Conservation (phyloP, 2,888 invertebrate species). For the Cataglyphis altisquamis region DNA sequence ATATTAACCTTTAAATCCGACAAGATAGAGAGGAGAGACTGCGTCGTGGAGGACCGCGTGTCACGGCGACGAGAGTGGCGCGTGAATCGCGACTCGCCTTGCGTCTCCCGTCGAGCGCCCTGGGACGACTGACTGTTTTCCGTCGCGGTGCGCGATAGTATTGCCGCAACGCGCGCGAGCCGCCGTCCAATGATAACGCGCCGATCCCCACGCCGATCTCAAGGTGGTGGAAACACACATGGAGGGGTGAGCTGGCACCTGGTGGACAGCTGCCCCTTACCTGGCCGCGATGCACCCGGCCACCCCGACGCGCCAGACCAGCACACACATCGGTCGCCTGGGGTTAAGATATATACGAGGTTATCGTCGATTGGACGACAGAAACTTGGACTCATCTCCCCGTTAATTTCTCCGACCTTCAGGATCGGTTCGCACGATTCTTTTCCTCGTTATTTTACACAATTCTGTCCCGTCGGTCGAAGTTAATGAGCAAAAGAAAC, state of each 20-base stretch:
- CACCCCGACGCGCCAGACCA: slow-evolving; percentile 72
- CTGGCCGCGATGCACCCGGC: slow-evolving; percentile 81
- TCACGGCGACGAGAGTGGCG: slow-evolving; percentile 59
- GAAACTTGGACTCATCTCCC: slow-evolving; percentile 11
- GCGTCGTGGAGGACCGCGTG: slow-evolving; percentile 65
- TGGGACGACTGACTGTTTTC: slow-evolving; percentile 83
- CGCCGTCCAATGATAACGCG: slow-evolving; percentile 79
- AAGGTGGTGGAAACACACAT: slow-evolving; percentile 47
- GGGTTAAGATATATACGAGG: slow-evolving; percentile 69
- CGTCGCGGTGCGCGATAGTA: slow-evolving; percentile 78
- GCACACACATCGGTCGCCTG: slow-evolving; percentile 56
- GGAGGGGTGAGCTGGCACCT: slow-evolving; percentile 80
- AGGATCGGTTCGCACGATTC: neutral
- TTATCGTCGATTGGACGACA: slow-evolving; percentile 69
- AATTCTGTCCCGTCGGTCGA: neutral
- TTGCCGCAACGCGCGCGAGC: slow-evolving; percentile 84
- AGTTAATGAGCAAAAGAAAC: neutral
- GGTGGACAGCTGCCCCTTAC: slow-evolving; percentile 85
- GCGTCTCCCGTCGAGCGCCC: slow-evolving; percentile 78
- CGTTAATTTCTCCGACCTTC: slow-evolving; percentile 39
- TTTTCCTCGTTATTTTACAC: neutral
- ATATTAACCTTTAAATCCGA: neutral
- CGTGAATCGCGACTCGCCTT: slow-evolving; percentile 49
- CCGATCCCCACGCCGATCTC: slow-evolving; percentile 61
- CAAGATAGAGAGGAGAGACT: neutral